These are phyloP conservation scores for Trichopria drosophilae DNA, from an alignment of 2,888 invertebrate genomes.

Conservation along the genomic window DNA sequence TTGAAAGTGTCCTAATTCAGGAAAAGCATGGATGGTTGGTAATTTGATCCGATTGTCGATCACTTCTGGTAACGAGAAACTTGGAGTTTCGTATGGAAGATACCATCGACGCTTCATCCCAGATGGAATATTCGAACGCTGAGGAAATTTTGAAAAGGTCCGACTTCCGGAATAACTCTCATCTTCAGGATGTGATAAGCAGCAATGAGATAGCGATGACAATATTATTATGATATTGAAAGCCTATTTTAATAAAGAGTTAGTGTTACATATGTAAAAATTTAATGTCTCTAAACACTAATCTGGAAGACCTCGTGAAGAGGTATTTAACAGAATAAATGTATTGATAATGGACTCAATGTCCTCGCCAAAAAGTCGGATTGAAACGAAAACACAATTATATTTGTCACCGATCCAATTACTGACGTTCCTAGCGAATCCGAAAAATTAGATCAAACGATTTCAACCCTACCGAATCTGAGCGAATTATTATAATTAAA, in stretches of 20 bases:
- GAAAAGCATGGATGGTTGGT: conserved; percentile 9
- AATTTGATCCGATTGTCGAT: conserved; percentile 43
- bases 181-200: too few species aligned
- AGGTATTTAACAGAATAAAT: too few species aligned
- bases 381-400: too few species aligned
- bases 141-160: conserved; percentile 38
- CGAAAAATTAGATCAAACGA: too few species aligned
- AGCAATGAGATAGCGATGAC: too few species aligned
- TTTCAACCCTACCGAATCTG: too few species aligned
- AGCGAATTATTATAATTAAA: too few species aligned
- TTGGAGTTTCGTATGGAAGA: conserved; percentile 37
- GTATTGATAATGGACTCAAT: too few species aligned
- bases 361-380: too few species aligned
- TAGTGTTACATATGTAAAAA: conserved; percentile 8
- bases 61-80: conserved; percentile 40
- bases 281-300: not conserved
- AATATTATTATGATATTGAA: not conserved
- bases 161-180: too few species aligned
- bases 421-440: too few species aligned
- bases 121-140: conserved; percentile 31
- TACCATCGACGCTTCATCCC: conserved; percentile 36
- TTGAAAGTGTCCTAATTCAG: not conserved
- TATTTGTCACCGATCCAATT: too few species aligned
- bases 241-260: not conserved
- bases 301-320: not conserved